A percentile compares a stretch with the other conserved stretches of the same genome.
These are phyloP conservation scores for Rhagium mordax DNA, from an alignment of 2,888 invertebrate genomes.

Conservation along the genomic window DNA sequence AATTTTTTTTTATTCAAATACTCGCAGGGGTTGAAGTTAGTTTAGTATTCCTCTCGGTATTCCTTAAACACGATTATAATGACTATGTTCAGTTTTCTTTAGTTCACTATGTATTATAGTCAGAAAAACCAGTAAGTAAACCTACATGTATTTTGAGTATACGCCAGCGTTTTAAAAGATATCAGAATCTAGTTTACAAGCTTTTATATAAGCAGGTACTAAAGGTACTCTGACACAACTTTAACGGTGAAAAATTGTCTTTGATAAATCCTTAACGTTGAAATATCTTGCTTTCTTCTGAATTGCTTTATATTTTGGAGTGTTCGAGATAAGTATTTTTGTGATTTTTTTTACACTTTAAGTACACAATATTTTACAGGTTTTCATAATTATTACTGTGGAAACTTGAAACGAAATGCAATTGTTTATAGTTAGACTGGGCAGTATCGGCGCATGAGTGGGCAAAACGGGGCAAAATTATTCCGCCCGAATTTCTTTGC, in stretches of 20 bases:
- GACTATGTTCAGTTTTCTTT: neutral
- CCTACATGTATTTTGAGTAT: constrained; percentile 1
- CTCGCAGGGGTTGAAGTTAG: no score
- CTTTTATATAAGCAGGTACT: constrained; percentile 25
- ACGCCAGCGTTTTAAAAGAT: constrained; percentile 20
- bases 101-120: neutral
- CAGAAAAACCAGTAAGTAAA: neutral
- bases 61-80: no score
- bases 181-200: constrained; percentile 30
- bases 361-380: no score
- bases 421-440: no score
- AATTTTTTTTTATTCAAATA: no score
- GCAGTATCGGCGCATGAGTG: no score
- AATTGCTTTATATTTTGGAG: constrained; percentile 20
- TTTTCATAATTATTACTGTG: no score
- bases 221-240: constrained; percentile 15
- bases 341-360: neutral
- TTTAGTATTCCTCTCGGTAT: no score
- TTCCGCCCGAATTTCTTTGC: no score
- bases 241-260: constrained; percentile 19
- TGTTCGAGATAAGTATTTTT: neutral
- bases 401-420: neutral
- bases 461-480: no score
- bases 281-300: constrained; percentile 6
- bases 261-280: constrained; percentile 28